phyloP scores from a whole-genome alignment of 1,140 invertebrate genomes.

The Philaenus spumarius region DNA sequence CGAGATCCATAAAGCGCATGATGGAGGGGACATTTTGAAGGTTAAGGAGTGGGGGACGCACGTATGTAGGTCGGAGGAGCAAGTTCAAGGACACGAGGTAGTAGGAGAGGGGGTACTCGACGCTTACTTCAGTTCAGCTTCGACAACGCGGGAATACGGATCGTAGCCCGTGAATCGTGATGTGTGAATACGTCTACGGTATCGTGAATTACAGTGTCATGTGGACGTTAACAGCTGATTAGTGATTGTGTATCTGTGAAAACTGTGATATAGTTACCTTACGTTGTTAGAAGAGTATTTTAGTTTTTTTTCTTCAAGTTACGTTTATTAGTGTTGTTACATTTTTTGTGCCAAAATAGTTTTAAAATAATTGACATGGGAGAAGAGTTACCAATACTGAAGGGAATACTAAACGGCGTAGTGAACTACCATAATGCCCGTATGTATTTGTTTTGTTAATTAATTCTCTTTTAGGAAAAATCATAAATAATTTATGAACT shows the following conservation, averaged over 20 bases:
- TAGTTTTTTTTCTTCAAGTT: not conserved
- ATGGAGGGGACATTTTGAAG: not conserved
- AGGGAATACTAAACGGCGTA: conserved; percentile 79
- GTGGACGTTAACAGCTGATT: not conserved
- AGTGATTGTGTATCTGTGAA: not conserved
- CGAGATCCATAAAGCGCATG: not conserved
- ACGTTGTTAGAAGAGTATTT: not conserved
- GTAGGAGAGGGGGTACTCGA: conserved; percentile 3
- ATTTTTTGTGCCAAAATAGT: conserved; percentile 4
- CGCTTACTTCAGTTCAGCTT: conserved; percentile 13
- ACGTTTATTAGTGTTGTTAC: not conserved
- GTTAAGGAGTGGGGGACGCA: conserved; percentile 19
- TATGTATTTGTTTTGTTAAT: no score
- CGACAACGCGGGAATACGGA: conserved; percentile 6
- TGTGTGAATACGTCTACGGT: not conserved
- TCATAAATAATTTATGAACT: conserved; percentile 1
- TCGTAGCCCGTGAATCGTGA: not conserved
- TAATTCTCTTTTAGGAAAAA: no score
- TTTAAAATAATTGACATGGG: conserved; percentile 48
- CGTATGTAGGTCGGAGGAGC: conserved; percentile 28
- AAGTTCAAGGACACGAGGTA: conserved; percentile 28
- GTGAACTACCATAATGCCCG: conserved; percentile 85
- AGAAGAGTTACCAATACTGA: conserved; percentile 80
- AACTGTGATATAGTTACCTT: not conserved
- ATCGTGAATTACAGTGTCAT: not conserved